A percentile compares a stretch with the other conserved stretches of the same genome.
These are phyloP conservation scores for Epiblema foenella DNA, from an alignment of 2,888 invertebrate species.

Conservation along the genomic window DNA sequence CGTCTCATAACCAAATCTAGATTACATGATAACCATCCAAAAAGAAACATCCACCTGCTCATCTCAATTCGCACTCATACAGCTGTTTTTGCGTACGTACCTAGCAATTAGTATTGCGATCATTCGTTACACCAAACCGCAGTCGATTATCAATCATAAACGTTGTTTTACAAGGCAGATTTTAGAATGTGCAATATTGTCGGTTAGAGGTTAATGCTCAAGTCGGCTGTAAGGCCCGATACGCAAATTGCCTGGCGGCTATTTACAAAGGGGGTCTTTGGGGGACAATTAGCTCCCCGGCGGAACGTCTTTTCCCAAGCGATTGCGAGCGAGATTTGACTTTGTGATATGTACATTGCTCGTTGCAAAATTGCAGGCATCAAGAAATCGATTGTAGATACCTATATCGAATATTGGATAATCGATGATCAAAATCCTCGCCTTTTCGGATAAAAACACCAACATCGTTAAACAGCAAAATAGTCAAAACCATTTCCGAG, in stretches of 20 bases:
- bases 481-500: no score
- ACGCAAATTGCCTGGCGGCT: conserved; percentile 76
- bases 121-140: conserved; percentile 52
- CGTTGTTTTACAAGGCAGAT: not conserved
- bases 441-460: no score
- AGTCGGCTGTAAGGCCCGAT: conserved; percentile 56
- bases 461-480: no score
- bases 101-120: conserved; percentile 64
- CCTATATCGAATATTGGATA: not conserved
- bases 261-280: conserved; percentile 65
- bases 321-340: not conserved
- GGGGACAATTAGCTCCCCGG: conserved; percentile 60
- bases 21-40: not conserved
- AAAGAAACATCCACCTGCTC: conserved; percentile 14
- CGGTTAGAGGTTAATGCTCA: conserved; percentile 7
- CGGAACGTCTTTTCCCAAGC: conserved; percentile 26
- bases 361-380: not conserved
- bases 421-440: no score
- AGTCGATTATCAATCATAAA: not conserved
- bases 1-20: conserved; percentile 8
- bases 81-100: conserved; percentile 52
- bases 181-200: not conserved
- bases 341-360: conserved; percentile 12
- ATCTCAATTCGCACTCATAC: conserved; percentile 23
- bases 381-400: not conserved